Base-by-base conservation (phyloP, 2,113 vertebrate genomes). In the Cyanistes caeruleus region DNA sequence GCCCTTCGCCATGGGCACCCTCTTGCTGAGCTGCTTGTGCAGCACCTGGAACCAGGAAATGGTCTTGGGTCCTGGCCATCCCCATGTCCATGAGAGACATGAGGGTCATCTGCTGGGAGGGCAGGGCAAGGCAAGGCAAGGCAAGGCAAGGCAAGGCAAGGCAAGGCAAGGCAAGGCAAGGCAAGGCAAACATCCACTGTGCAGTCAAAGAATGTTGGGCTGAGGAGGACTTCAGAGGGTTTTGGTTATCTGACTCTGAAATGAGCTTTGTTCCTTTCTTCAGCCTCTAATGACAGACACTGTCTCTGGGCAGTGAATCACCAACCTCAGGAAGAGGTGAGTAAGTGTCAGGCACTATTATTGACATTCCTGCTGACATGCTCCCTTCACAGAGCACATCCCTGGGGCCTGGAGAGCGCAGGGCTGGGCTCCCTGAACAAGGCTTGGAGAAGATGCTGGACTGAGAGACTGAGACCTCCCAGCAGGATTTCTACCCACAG, bases 201-300 rank as follows among this genome's bases (percentile, higher is more conserved):
- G 72, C 35, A 84, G 83, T 58, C 60, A 73, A 49, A 55, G 78
- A 72, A 58, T 52, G 15, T 46, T 76, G 74, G 51, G 7, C 81
- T 43, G 19, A 72, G 76, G 56, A 80, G n/a, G 41, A 44, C 92
- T 97, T 96, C 76, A 96, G 97, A 97, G 84, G 84, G 98, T 98
- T 98, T 98, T 98, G 98, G 98, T 97, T 97, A 98, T 98, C 97
- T 97, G 96, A 97, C 93, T 97, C 97, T 97, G 97, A 98, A 98
- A 99, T 97, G 98, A 98, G 97, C 97, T 98, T 98, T 98, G 96
- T 98, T 98, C 98, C 98, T 98, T 98, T 98, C 97, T 98, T 97
- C 83, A 97, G 97, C 97, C 95, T 98, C 96, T 98, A 98, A 98
- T 98, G 97, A 97, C 98, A 98, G 97, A 96, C 95, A 86, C 90